Evolutionary conservation across 2,113 vertebrate species (phyloP), one percentile per base, ranked within the genome.

Genomic region (Camelus dromedarius): DNA sequence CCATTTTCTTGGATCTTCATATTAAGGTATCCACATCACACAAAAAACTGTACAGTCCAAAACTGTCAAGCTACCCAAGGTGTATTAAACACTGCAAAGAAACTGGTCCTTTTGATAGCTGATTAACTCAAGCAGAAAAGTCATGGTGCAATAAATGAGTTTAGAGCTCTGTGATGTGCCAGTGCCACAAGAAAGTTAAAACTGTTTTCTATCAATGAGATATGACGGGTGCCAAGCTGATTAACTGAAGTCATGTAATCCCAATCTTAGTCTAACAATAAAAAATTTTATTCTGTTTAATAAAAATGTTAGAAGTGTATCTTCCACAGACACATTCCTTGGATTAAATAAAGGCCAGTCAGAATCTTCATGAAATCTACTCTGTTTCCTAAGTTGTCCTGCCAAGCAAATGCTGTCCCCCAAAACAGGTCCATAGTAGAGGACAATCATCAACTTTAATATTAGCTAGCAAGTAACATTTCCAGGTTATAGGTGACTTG

Each of bases 181-280:
- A 67, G 10, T 35, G 42, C 67, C 58, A 67, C 30, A 35, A 67
- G 35, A 67, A 95, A 90, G 60, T 50, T 58, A 81, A 73, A 81
- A 76, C 32, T 58, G 30, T 19, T 84, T 83, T 67, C 38, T 22
- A 58, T 56, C 7, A 28, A 48, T 67, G 15, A 90, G 60, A 58
- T 52, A 24, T 32, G 16, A 75, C 32, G 28, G 75, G 48, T n/a
- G 30, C 12, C 13, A 83, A 83, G n/a, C 35, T 76, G 35, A 94
- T 77, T 46, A 56, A 66, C n/a, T 66, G 48, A 86, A 77, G 22
- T 72, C 42, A 72, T 9, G 0, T 56, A 69, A 73, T 80, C 32
- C 67, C n/a, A 64, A 38, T 38, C 24, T 92, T 92, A 73, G 16
- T 52, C 90, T 92, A 83, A 85, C 8, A n/a, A 56, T 91, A 58